Percentiles rank a stretch among this genome's conserved stretches.
These are phyloP conservation scores for Nematostella vectensis DNA, from an alignment of 92 coral and sea anemone species.

Conservation along the genomic window DNA sequence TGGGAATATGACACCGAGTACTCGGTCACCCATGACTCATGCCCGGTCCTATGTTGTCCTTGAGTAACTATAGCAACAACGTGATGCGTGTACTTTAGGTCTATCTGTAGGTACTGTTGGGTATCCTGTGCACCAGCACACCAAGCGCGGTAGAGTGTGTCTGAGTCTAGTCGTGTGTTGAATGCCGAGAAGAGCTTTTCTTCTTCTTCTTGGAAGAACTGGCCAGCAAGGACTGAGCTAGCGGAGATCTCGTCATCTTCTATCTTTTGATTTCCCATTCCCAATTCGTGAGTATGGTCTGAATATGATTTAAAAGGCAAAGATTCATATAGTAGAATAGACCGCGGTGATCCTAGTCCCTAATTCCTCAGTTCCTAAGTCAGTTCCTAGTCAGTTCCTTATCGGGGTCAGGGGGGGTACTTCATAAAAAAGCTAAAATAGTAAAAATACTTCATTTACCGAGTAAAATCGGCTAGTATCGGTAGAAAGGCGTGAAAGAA, in stretches of 20 bases:
- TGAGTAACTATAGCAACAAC: constrained; percentile 28
- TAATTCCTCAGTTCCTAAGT: too few species aligned
- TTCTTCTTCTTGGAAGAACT: too few species aligned
- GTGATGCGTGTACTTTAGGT: constrained; percentile 13
- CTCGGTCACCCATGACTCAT: constrained; percentile 34
- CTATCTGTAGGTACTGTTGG: constrained; percentile 34
- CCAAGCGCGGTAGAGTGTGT: constrained; percentile 35
- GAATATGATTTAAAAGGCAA: too few species aligned
- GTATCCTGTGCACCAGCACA: constrained; percentile 31
- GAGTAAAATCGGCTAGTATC: too few species aligned
- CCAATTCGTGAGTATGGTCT: constrained; percentile 15
- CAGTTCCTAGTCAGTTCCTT: too few species aligned
- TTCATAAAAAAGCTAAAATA: too few species aligned
- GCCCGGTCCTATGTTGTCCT: constrained; percentile 31
- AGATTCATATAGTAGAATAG: too few species aligned
- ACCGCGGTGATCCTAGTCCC: too few species aligned
- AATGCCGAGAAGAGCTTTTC: constrained; percentile 14
- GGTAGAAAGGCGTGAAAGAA: too few species aligned
- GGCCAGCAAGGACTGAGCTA: constrained; percentile 13
- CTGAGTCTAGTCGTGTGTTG: constrained; percentile 23
- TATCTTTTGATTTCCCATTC: constrained; percentile 23
- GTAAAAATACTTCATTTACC: too few species aligned
- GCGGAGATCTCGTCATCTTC: constrained; percentile 40
- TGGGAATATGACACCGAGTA: constrained; percentile 19
- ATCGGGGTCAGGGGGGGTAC: too few species aligned